Base-by-base conservation (phyloP, 2,888 invertebrate genomes). In the Xanthorhoe spadicearia region DNA sequence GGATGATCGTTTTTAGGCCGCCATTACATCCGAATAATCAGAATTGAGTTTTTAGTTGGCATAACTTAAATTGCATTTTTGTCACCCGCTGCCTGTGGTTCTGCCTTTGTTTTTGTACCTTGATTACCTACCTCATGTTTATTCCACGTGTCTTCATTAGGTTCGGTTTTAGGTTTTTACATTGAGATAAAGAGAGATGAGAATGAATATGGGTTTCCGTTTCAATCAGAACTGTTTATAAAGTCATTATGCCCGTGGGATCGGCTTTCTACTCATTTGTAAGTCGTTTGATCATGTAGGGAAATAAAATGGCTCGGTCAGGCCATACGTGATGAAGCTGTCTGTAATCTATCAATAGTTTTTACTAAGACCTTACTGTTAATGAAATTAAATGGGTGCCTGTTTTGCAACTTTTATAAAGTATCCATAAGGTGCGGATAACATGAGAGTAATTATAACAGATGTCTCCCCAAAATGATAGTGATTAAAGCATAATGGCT, bases 61-160 rank as follows among this genome's bases (percentile, higher is more conserved):
- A 90, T 89, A 90, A 86, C 88, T 89, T 87, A 92, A 88, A 91
- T 91, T 89, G 91, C 91, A 92, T 91, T 92, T 91, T 92, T 90
- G 92, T 90, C 92, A 91, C 92, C 87, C 86, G 83, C 80, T 81
- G 78, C 77, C 73, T 74, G 78, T 73, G 74, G 78, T 81, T 85
- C 83, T 81, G 70, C 56, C 53, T 65, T 66, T 57, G 72, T 88
- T 89, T 89, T 89, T 89, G 82, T 73, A 61, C 54, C 68, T 74
- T 84, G 84, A 86, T 88, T 86, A 85, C 80, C 70, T 69, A 61
- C 76, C 81, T 87, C 84, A 86, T 87, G 84, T 88, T 84, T 88
- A 88, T 87, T 85, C 86, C 74, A 78, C 78, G 83, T 83, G 83
- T 90, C 91, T 91, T 91, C 89, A 91, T 91, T 90, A 90, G 84